These are phyloP conservation scores for Hypena proboscidalis DNA, from an alignment of 2,888 invertebrate species.

Conservation along the genomic window DNA sequence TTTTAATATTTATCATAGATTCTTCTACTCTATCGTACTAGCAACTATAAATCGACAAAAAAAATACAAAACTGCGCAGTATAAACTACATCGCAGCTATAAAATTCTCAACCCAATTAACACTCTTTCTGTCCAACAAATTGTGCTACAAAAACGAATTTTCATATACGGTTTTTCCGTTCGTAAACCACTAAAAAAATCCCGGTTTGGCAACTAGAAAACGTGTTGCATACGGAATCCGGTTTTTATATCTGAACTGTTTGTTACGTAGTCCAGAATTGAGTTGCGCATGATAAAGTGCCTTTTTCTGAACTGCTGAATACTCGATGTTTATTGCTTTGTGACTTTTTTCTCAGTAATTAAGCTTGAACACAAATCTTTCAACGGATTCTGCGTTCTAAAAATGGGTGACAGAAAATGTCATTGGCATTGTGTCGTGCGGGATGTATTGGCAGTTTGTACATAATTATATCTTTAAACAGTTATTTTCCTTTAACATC, in stretches of 20 bases:
- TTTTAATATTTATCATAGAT: too few relatives aligned
- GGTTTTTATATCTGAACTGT: constrained; percentile 23
- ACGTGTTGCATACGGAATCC: constrained; percentile 19
- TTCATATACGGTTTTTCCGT: constrained; percentile 12
- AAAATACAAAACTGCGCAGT: not conserved
- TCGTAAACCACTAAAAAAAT: too few relatives aligned
- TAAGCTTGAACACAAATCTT: not conserved
- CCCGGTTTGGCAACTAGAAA: constrained; percentile 12
- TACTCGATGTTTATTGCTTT: not conserved
- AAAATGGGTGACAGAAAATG: too few relatives aligned
- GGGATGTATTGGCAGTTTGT: too few relatives aligned
- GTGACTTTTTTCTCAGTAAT: not conserved
- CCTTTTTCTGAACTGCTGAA: not conserved
- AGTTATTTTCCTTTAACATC: too few relatives aligned
- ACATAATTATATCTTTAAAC: too few relatives aligned
- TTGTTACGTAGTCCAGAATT: constrained; percentile 23
- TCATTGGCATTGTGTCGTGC: too few relatives aligned
- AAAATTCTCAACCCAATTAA: constrained; percentile 31
- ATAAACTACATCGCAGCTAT: constrained; percentile 5
- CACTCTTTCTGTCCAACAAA: constrained; percentile 12
- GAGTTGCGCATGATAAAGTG: constrained; percentile 20
- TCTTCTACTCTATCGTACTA: too few relatives aligned
- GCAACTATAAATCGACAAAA: too few relatives aligned
- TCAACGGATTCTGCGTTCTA: too few relatives aligned
- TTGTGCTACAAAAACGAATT: constrained; percentile 8